A percentile compares a stretch with the other conserved stretches of the same genome.
Evolutionary conservation across 2,888 invertebrate species (phyloP).

Genomic region (Campopleginae sp.): DNA sequence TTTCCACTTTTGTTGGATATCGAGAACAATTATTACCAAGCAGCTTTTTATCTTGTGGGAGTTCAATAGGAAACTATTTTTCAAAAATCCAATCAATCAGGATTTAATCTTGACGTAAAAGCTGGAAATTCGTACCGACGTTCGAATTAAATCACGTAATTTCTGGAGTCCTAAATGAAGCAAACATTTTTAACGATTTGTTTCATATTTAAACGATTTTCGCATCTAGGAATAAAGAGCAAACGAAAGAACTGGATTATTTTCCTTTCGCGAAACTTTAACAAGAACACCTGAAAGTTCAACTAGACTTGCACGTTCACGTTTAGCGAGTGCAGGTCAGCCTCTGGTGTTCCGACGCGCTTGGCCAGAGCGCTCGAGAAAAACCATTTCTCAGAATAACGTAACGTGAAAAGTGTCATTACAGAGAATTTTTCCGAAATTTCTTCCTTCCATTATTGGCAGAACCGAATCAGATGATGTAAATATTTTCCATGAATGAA

Average conservation of each 20-base stretch:
- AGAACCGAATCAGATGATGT: background rate
- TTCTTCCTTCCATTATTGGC: background rate
- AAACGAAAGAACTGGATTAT: constrained; percentile 17
- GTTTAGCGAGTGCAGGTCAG: constrained; percentile 63
- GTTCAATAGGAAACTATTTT: background rate
- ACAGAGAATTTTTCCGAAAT: background rate
- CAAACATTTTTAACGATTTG: background rate
- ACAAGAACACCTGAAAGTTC: constrained; percentile 44
- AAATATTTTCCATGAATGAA: background rate
- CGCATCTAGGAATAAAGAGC: background rate
- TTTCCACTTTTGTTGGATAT: too few species aligned
- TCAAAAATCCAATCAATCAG: background rate
- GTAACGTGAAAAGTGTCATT: constrained; percentile 27
- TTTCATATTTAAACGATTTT: background rate
- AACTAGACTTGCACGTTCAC: constrained; percentile 50
- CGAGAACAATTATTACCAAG: background rate
- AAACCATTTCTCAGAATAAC: constrained; percentile 22
- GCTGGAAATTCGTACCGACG: background rate
- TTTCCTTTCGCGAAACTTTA: constrained; percentile 11
- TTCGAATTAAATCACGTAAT: background rate
- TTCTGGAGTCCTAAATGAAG: background rate
- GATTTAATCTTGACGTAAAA: too few species aligned
- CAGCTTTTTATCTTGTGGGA: background rate
- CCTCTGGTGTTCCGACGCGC: constrained; percentile 42
- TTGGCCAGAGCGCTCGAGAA: constrained; percentile 45